phyloP scores from a whole-genome alignment of 2,888 invertebrate genomes.

The Exocentrus adspersus region DNA sequence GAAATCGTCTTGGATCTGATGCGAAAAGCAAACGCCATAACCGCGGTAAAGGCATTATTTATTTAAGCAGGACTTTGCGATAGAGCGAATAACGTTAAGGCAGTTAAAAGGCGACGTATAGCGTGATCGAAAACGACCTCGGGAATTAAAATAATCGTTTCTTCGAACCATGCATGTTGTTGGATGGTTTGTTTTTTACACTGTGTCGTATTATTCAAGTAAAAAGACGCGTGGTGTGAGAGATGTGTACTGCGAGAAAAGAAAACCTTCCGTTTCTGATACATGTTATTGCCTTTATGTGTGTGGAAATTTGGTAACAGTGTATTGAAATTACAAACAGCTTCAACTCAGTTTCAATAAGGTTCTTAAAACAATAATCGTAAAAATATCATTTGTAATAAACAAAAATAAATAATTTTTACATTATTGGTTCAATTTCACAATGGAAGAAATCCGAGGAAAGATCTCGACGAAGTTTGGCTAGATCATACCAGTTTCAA shows the following conservation, averaged over 20 bases:
- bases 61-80: slow-evolving; percentile 9
- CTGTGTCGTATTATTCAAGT: slow-evolving; percentile 5
- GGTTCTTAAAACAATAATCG: too few relatives aligned
- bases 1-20: neutral
- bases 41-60: slow-evolving; percentile 2
- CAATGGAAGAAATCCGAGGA: too few relatives aligned
- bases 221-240: slow-evolving; percentile 7
- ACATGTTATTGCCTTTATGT: neutral
- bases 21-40: neutral
- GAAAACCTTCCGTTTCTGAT: slow-evolving; percentile 17
- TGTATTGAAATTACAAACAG: too few relatives aligned
- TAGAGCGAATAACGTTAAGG: slow-evolving; percentile 28
- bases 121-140: slow-evolving; percentile 53
- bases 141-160: slow-evolving; percentile 51
- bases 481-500: too few relatives aligned
- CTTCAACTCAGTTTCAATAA: too few relatives aligned
- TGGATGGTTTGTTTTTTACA: slow-evolving; percentile 41
- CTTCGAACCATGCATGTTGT: slow-evolving; percentile 52
- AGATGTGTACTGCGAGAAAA: too few relatives aligned
- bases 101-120: slow-evolving; percentile 37
- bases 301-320: neutral
- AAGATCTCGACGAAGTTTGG: too few relatives aligned
- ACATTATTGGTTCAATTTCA: too few relatives aligned
- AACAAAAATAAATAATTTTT: too few relatives aligned
- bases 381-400: too few relatives aligned